These are phyloP conservation scores for Astropecten irregularis DNA, from an alignment of 53 echinoderm and acorn worm species.

Conservation along the genomic window DNA sequence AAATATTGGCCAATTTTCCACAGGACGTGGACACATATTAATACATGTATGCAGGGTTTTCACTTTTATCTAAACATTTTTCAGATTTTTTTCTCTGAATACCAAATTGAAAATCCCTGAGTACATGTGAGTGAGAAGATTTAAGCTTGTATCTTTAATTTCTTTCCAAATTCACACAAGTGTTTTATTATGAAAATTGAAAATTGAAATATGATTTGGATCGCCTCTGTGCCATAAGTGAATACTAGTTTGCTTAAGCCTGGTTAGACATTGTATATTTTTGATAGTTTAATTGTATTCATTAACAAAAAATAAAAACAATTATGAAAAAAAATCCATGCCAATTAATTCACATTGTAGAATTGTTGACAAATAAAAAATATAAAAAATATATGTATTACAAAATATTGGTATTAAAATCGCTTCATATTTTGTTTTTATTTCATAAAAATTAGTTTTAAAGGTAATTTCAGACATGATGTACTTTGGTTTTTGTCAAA, in stretches of 20 bases:
- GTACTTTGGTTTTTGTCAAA: too few relatives aligned
- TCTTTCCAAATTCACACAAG: neutral
- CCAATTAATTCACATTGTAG: slow-evolving; percentile 16
- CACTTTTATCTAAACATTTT: too few relatives aligned
- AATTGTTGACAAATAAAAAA: slow-evolving; percentile 28
- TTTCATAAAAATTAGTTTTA: neutral
- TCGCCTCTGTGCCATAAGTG: neutral
- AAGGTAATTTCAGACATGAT: too few relatives aligned
- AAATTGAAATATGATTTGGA: neutral
- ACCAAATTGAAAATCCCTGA: too few relatives aligned
- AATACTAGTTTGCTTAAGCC: slow-evolving; percentile 15
- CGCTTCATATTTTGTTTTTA: neutral
- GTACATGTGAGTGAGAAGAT: too few relatives aligned
- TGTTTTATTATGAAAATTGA: neutral
- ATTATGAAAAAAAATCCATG: neutral
- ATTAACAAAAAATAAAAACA: neutral
- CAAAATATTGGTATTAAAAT: too few relatives aligned
- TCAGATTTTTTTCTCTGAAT: too few relatives aligned
- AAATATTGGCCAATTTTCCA: too few relatives aligned
- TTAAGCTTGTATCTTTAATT: too few relatives aligned
- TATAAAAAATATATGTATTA: neutral
- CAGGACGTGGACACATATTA: too few relatives aligned
- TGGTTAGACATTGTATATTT: slow-evolving; percentile 30
- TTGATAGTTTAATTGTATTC: slow-evolving; percentile 15
- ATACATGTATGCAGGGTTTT: too few relatives aligned